Evolutionary conservation across 2,113 vertebrate genomes (phyloP), one percentile per base, ranked within the genome.

Genomic region (Actenoides hombroni): DNA sequence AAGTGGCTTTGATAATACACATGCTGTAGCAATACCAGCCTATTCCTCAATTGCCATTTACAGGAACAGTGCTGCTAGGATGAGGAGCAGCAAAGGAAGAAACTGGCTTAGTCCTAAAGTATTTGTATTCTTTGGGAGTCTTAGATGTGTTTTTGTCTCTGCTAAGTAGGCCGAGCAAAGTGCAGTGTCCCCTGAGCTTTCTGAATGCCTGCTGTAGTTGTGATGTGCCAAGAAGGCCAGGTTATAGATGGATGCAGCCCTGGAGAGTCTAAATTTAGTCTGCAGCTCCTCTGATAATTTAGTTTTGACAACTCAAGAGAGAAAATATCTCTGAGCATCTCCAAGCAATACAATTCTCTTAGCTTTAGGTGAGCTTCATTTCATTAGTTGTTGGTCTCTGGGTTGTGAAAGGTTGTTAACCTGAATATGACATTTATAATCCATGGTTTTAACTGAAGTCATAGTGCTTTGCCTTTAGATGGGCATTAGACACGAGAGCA

Each of bases 261-360:
- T 80, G 88, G 51, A 87, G 78, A 92, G 81, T 84, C 97, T 97
- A 97, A 97, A 97, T 97, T 97, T 97, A 97, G 95, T 65, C 81
- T 69, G 86, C 54, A 94, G 81, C 77, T 95, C 94, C 93, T 96
- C 92, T 85, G 70, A 44, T 91, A 76, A 73, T 92, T 91, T 67
- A 63, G 88, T 79, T 94, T 92, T 89, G 81, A 83, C 74, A 85
- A 29, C 31, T 46, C 20, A 31, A 96, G 81, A 88, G 86, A 88
- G 73, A 95, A 86, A 95, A 85, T 84, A 68, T 95, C 73, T 33
- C 26, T 10, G 39, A 86, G 57, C 87, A 79, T 93, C 90, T 85
- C 59, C 63, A 85, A 90, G 82, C 86, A 83, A n/a, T 29, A 13
- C 35, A 74, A 20, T 86, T 94, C n/a, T 46, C 44, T 86, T 94